Conservation (phyloP, 2,797 vertebrate genomes). For the Halcyon smyrnensis region DNA sequence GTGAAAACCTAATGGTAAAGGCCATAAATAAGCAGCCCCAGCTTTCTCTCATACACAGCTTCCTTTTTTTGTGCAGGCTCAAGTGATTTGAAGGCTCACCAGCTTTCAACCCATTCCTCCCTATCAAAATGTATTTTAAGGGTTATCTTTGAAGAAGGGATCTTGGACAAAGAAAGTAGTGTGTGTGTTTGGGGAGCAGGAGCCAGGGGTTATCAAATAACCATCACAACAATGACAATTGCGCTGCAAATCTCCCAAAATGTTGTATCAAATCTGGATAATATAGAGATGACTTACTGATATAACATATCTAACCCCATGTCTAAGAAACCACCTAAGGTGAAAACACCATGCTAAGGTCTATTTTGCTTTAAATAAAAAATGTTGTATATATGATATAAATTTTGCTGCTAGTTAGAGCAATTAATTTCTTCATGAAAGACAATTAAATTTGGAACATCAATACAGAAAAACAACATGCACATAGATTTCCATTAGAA, state of each 20-base stretch:
- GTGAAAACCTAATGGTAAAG: background rate
- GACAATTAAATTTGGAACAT: background rate
- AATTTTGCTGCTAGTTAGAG: background rate
- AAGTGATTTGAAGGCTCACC: background rate
- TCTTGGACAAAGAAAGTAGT: background rate
- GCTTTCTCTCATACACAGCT: background rate
- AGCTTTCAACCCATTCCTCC: background rate
- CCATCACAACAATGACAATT: background rate
- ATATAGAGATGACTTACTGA: background rate
- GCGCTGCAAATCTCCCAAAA: background rate
- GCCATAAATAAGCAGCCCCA: background rate
- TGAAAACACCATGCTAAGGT: background rate
- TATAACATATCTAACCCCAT: background rate
- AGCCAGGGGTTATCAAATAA: background rate
- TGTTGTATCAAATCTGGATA: background rate
- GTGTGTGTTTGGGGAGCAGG: background rate
- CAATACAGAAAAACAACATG: background rate
- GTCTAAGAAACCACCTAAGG: background rate
- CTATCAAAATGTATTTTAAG: background rate
- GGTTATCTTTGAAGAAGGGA: background rate
- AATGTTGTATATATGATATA: background rate
- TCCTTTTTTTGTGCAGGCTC: background rate
- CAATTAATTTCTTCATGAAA: background rate
- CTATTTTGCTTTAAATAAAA: background rate
- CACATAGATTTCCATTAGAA: constrained; percentile 6